Evolutionary conservation across 2,797 vertebrate species (phyloP).

Genomic region (Cichlasoma orientale): DNA sequence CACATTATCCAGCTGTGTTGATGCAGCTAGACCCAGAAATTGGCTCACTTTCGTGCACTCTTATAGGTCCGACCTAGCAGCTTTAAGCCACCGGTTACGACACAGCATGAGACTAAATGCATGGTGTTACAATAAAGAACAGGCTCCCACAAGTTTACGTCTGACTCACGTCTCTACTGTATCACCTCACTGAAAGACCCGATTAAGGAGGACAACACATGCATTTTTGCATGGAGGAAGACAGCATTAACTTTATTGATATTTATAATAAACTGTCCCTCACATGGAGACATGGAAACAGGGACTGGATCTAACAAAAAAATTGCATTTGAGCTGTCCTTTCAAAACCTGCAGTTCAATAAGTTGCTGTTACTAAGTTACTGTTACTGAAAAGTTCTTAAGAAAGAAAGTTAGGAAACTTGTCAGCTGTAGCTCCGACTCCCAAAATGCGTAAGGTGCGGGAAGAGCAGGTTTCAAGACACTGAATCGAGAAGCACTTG

Average conservation of each 20-base stretch:
- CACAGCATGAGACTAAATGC: no score
- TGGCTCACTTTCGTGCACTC: not conserved
- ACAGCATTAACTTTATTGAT: not conserved
- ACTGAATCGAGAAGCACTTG: not conserved
- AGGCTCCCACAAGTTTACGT: no score
- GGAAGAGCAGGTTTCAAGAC: not conserved
- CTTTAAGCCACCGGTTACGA: not conserved
- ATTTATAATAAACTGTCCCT: not conserved
- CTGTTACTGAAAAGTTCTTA: not conserved
- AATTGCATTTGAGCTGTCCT: no score
- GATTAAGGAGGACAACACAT: rapidly evolving
- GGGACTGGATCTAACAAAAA: no score
- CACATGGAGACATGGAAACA: not conserved
- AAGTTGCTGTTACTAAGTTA: not conserved
- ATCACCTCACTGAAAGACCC: not conserved
- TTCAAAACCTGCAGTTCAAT: not conserved
- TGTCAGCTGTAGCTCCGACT: not conserved
- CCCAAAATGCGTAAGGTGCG: not conserved
- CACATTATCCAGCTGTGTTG: not conserved
- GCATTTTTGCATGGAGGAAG: not conserved
- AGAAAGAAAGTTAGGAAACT: not conserved
- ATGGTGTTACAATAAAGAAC: not conserved
- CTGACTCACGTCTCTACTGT: not conserved
- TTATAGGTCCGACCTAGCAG: rapidly evolving
- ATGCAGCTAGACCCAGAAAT: not conserved